Base-by-base conservation (phyloP, 2,113 vertebrate species). In the Tapirus terrestris region DNA sequence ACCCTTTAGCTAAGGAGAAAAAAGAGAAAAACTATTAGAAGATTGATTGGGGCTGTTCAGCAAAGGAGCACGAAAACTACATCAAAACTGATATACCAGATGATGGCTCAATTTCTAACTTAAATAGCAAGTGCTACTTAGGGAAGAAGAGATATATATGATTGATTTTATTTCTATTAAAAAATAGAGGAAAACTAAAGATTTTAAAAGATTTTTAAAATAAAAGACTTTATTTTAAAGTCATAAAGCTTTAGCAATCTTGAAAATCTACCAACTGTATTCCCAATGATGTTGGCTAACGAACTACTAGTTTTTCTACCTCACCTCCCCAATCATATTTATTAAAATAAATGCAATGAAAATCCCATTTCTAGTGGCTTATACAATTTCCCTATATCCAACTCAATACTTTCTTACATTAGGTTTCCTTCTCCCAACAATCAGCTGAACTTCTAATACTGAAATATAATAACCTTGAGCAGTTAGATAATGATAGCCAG, bases 311-410 rank as follows among this genome's bases (percentile, higher is more conserved):
- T 58, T 73, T 97, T 85, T 87, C 76, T 3, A 83, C 27, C 29
- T 23, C 20, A 83, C 29, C 16, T 95, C 31, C 17, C 27, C 61
- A 83, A n/a, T 75, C 33, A 70, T 56, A 93, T 43, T 83, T 92
- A 18, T 58, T 94, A 95, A 0, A 67, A 84, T 79, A 94, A 97
- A 94, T 16, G 25, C 33, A 97, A 16, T 2, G 7, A 97, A 95
- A 95, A 96, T n/a, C 18, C 33, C 3, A 79, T 91, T 45, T 91
- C 68, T 70, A 93, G 31, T 67, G 45, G 9, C 29, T 29, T 53
- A 61, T 6, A 96, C 83, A 97, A 63, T 88, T 65, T 25, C 92
- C 23, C 48, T 91, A 63, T 36, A 97, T 96, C 53, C 73, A 85
- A 94, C 39, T 81, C 56, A 96, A 83, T 92, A 90, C 17, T 96